Evolutionary conservation across 2,888 invertebrate species (phyloP), one percentile per base, ranked within the genome.

Genomic region (Macrostomum cliftonense): DNA sequence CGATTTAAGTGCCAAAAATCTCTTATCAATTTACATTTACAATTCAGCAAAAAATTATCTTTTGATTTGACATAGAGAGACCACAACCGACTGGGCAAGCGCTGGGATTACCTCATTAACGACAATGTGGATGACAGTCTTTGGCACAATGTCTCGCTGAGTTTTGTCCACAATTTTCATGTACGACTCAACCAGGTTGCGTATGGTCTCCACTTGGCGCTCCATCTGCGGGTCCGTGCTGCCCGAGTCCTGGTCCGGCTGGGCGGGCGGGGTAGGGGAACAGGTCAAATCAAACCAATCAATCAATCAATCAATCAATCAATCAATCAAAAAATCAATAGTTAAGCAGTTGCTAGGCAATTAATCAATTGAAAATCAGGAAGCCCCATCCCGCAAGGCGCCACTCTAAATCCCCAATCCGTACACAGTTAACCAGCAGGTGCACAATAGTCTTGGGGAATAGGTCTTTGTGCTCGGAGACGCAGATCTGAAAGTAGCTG

Each of bases 91-190:
- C n/a, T n/a, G n/a, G n/a, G n/a, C n/a, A n/a, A n/a, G n/a, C 19
- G 17, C 2, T 2, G 19, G 40, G 5, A 63, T 62, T 58, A 75
- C 74, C 74, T 91, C 82, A 71, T 95, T 95, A 59, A 97, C 91
- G 67, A 95, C 87, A 70, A 95, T 77, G 77, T 86, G 82, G 95
- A 97, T 99, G 64, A 99, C 88, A 49, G 87, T 82, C 75, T 99
- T 99, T 60, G 97, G 97, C 62, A 97, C 91, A 64, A 97, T 79
- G 74, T 99, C 97, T 49, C 91, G 78, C 55, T 91, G 91, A 21
- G 95, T 95, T 75, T 97, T 97, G 53, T 91, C 93, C 51, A 97
- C 89, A 66, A 99, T 99, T 71, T 87, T 86, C 91, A 95, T 93
- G 77, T 97, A 97, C 12, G 95, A 97, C 73, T 97, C 97, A 14